A percentile compares a stretch with the other conserved stretches of the same genome.
phyloP scores from a whole-genome alignment of 2,113 vertebrate species.

The Tachycineta bicolor region DNA sequence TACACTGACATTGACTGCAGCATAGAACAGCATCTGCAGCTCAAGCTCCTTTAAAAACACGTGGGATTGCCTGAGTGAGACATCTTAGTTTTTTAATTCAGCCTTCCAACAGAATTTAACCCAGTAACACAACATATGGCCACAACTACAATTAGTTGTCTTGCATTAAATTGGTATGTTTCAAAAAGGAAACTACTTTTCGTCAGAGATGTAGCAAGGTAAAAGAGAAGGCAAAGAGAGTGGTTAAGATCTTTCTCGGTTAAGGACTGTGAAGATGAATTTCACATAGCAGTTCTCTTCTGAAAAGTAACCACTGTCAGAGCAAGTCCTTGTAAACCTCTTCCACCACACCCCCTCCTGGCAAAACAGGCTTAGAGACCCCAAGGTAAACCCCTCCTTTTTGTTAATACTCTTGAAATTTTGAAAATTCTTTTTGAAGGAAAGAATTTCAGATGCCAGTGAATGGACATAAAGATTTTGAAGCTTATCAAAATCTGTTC shows the following conservation, averaged over 20 bases:
- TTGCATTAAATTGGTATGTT: neutral
- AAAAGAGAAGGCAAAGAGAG: neutral
- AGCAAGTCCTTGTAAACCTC: neutral
- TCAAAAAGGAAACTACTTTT: neutral
- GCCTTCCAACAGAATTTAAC: neutral
- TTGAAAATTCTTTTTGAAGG: neutral
- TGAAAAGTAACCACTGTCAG: neutral
- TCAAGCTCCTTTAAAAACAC: neutral
- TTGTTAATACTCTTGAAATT: neutral
- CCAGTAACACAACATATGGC: neutral
- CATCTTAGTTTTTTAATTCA: neutral
- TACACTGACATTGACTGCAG: neutral
- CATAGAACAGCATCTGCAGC: neutral
- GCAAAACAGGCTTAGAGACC: neutral
- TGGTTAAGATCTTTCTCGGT: neutral
- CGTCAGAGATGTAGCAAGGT: neutral
- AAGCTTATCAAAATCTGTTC: neutral
- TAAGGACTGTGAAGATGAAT: neutral
- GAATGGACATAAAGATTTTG: neutral
- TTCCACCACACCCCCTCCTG: neutral
- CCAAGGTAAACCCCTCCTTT: neutral
- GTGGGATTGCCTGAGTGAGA: neutral
- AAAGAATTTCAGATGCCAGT: neutral
- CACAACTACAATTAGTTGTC: accelerated
- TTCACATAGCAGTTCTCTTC: neutral